These are phyloP conservation scores for Gortyna flavago DNA, from an alignment of 2,888 invertebrate genomes.

Conservation along the genomic window DNA sequence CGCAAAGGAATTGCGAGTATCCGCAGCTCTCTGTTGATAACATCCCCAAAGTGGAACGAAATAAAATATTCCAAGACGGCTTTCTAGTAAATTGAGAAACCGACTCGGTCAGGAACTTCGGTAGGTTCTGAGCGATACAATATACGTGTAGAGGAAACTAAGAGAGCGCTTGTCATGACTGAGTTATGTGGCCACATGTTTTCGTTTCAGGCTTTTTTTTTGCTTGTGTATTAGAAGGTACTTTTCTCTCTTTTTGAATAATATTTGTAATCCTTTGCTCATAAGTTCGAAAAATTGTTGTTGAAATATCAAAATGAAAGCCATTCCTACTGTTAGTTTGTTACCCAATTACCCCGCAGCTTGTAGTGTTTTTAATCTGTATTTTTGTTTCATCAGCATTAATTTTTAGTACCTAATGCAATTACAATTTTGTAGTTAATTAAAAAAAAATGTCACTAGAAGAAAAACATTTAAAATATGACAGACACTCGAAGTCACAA, in stretches of 20 bases:
- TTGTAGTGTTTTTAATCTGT: neutral
- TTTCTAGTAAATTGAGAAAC: conserved; percentile 66
- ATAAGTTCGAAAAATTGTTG: neutral
- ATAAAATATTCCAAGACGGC: conserved; percentile 67
- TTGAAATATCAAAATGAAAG: neutral
- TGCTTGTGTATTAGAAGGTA: neutral
- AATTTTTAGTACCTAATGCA: too few species aligned
- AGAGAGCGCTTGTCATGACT: conserved; percentile 5
- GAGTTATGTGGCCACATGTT: neutral
- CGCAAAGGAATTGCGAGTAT: conserved; percentile 56
- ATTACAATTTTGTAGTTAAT: neutral
- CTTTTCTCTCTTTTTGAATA: neutral
- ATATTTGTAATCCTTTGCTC: neutral
- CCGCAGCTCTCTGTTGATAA: conserved; percentile 58
- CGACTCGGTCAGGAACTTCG: conserved; percentile 40
- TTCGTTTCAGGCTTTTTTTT: neutral
- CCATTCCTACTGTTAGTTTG: neutral
- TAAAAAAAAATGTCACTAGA: neutral
- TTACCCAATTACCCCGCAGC: neutral
- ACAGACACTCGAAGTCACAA: too few species aligned
- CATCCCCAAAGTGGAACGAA: conserved; percentile 55
- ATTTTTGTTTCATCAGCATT: too few species aligned
- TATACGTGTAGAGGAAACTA: conserved; percentile 21
- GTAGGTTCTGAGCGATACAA: conserved; percentile 19
- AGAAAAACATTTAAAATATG: neutral